Conservation (phyloP, 2,888 invertebrate species). For the Cephonodes hylas region DNA sequence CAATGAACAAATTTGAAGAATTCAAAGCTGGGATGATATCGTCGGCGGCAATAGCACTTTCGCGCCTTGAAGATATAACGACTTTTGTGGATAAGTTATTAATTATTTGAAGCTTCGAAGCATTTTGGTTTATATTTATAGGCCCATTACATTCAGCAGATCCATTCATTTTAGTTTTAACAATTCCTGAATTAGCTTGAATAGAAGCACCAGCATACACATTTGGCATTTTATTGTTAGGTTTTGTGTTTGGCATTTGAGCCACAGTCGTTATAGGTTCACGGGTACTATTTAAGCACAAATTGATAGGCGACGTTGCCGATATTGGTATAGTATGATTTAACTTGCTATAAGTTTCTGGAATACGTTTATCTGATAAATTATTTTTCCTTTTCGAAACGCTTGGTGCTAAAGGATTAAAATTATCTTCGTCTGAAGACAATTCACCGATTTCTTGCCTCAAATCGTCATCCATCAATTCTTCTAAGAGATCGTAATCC, state of each 20-base stretch:
- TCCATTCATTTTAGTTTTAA: background rate
- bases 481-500: slow-evolving; percentile 70
- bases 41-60: background rate
- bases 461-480: slow-evolving; percentile 70
- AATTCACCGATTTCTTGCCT: slow-evolving; percentile 71
- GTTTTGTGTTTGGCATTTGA: background rate
- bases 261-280: background rate
- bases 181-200: background rate
- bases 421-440: slow-evolving; percentile 61
- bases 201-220: background rate
- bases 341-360: slow-evolving; percentile 19
- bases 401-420: slow-evolving; percentile 25
- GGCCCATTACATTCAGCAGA: background rate
- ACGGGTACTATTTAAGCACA: background rate
- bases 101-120: background rate
- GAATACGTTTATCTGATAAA: slow-evolving; percentile 18
- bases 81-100: background rate
- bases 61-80: background rate
- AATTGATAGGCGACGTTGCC: background rate
- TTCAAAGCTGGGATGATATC: background rate
- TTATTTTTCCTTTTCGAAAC: slow-evolving; percentile 31
- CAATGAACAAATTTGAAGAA: slow-evolving; percentile 32
- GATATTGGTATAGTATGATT: background rate
- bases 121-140: background rate
- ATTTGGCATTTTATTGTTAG: background rate